Conservation (phyloP, 2,888 invertebrate genomes). For the Sarcophaga carnaria region DNA sequence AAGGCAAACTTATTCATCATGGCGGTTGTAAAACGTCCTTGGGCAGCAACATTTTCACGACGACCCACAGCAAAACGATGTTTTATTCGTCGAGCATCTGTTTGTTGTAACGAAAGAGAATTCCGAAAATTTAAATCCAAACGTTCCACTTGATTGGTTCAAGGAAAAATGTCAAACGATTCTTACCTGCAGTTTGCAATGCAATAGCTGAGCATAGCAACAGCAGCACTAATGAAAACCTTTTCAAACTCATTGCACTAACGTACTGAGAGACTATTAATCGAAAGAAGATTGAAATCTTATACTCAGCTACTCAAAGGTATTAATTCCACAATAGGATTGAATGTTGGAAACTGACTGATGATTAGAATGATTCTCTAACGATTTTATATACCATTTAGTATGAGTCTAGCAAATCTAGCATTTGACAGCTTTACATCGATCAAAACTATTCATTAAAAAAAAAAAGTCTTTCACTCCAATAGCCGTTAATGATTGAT, state of each 20-base stretch:
- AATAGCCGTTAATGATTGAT: conserved; percentile 47
- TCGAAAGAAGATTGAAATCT: no score
- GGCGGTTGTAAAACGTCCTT: conserved; percentile 72
- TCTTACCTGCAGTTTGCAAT: conserved; percentile 68
- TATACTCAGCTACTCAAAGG: no score
- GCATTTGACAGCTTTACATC: not conserved
- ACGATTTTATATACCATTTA: conserved; percentile 70
- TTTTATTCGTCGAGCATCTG: conserved; percentile 35
- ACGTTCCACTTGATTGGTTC: no score
- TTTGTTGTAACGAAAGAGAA: not conserved
- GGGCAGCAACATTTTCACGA: conserved; percentile 65
- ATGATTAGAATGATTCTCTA: conserved; percentile 61
- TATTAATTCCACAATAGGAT: conserved; percentile 34
- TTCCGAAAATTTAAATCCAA: not conserved
- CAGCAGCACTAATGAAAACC: conserved; percentile 58
- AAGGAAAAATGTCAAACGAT: no score
- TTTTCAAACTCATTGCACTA: conserved; percentile 39
- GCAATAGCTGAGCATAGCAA: conserved; percentile 64
- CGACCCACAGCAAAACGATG: conserved; percentile 58
- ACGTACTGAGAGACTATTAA: not conserved
- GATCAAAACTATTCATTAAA: not conserved
- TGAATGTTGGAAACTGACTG: conserved; percentile 68
- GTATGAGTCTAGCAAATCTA: not conserved
- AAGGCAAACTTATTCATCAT: conserved; percentile 72
- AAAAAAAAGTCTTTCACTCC: not conserved